These are phyloP conservation scores for Leptinotarsa haldemani DNA, from an alignment of 2,888 invertebrate genomes.

Conservation along the genomic window DNA sequence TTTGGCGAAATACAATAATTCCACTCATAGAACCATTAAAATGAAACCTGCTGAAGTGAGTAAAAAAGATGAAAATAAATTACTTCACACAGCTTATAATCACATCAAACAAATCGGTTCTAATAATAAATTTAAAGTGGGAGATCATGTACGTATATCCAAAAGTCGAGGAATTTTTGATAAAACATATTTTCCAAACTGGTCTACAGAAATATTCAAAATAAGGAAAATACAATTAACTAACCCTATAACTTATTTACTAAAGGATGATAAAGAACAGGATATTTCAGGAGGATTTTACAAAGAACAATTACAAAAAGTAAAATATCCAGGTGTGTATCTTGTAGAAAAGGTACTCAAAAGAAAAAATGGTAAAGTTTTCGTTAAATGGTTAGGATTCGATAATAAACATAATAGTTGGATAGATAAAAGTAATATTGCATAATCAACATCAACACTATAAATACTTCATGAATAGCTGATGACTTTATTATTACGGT, in stretches of 20 bases:
- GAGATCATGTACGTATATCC: slow-evolving; percentile 53
- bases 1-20: slow-evolving; percentile 54
- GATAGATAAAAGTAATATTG: too few relatives aligned
- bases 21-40: slow-evolving; percentile 57
- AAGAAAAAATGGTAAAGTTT: slow-evolving; percentile 46
- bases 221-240: slow-evolving; percentile 52
- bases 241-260: slow-evolving; percentile 54
- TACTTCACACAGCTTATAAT: slow-evolving; percentile 47
- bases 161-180: slow-evolving; percentile 55
- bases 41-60: slow-evolving; percentile 56
- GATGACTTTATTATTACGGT: too few relatives aligned
- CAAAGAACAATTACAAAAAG: slow-evolving; percentile 49
- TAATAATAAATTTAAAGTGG: slow-evolving; percentile 40
- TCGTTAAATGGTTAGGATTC: slow-evolving; percentile 52
- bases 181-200: slow-evolving; percentile 58
- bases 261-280: slow-evolving; percentile 50
- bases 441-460: too few relatives aligned
- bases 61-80: slow-evolving; percentile 54
- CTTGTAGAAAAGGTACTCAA: too few relatives aligned
- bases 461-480: too few relatives aligned
- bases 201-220: slow-evolving; percentile 58
- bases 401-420: slow-evolving; percentile 20
- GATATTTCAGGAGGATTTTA: slow-evolving; percentile 53
- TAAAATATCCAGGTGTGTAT: slow-evolving; percentile 54
- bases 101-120: slow-evolving; percentile 49